Evolutionary conservation across 64 coral and sea anemone genomes (phyloP), one percentile per base, ranked within the genome.

Genomic region (Montipora sp.): DNA sequence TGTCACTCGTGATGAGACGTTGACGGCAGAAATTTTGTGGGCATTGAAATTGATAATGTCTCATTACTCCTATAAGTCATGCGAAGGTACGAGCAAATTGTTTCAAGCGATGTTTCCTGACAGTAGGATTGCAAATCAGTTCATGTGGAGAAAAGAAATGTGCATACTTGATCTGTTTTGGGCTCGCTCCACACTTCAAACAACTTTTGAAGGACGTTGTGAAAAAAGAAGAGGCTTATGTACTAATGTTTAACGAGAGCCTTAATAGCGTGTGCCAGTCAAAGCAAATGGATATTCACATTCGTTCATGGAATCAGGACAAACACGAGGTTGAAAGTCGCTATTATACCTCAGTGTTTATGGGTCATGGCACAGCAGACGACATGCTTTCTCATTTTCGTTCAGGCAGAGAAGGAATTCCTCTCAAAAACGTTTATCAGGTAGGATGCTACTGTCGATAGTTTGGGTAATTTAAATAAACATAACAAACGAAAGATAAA

Each of bases 31-130:
- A 79, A 79, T 48, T 79, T 79, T 79, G 46, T 79, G 77, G 77
- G 27, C 27, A 27, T 27, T 27, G 27, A 27, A 27, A 27, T 27
- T 27, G 27, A 27, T 27, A 27, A 27, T 91, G 77, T 50, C 45
- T 79, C 45, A 50, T 91, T 95, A 91, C 80, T 80, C 75, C 77
- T 95, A 51, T 19, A 79, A 79, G n/a, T 48, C 75, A 78, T 78
- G 75, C 44, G 45, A 78, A 78, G 36, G 75, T 79, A 87, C 86
- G 76, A 87, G 78, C 77, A 78, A 84, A 72, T 45, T 95, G 49
- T 95, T 95, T 87, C 57, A 90, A 84, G 51, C 22, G 48, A 95
- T 95, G 88, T 95, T 95, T 48, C 81, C 89, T 84, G 80, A 95
- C 57, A 95, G 88, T 44, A 8, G 19, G 55, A 87, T 95, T 44